phyloP scores from a whole-genome alignment of 2,797 vertebrate genomes.

The Cuculus canorus region DNA sequence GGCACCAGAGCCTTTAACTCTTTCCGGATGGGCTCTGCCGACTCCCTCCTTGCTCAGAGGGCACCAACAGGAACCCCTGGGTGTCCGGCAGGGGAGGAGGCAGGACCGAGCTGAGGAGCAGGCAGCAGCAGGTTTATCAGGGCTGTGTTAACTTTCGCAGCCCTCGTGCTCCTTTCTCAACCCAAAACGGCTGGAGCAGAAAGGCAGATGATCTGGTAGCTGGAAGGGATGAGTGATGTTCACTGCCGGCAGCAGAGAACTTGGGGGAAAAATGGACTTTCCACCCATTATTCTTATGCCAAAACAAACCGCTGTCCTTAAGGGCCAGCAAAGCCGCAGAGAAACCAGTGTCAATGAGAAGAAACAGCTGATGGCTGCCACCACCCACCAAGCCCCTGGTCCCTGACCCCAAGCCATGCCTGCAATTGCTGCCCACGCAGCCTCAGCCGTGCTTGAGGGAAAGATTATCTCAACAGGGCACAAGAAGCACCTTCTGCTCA shows the following conservation, averaged over 20 bases:
- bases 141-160: neutral
- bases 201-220: neutral
- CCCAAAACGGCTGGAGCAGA: neutral
- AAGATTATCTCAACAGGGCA: too few relatives aligned
- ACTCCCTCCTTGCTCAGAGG: accelerated
- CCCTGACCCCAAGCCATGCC: too few relatives aligned
- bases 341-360: too few relatives aligned
- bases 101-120: neutral
- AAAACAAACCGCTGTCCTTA: neutral
- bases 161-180: neutral
- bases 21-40: neutral
- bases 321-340: too few relatives aligned
- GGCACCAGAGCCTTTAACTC: constrained; percentile 8
- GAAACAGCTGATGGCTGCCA: too few relatives aligned
- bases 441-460: neutral
- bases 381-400: too few relatives aligned
- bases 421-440: neutral
- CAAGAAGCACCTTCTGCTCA: neutral
- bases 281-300: neutral
- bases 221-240: neutral
- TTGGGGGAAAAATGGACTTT: neutral
- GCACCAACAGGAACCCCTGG: neutral
- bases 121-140: accelerated
- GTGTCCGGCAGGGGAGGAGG: neutral
- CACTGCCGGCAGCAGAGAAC: neutral